A percentile compares a stretch with the other conserved stretches of the same genome.
Evolutionary conservation across 2,888 invertebrate genomes (phyloP).

Genomic region (Xylophagus ater): DNA sequence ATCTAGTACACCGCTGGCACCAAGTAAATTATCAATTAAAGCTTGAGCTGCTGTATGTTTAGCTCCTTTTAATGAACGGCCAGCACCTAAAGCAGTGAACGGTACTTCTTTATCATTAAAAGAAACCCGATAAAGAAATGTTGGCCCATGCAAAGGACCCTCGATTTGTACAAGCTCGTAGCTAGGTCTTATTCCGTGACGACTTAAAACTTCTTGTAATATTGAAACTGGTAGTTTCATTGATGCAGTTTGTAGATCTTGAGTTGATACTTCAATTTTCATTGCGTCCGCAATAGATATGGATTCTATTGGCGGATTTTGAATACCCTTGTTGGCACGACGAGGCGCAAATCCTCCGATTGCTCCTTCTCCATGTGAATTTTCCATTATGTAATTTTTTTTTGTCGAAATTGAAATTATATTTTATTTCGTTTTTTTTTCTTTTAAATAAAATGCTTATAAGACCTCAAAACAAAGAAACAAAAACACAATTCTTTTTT

Average conservation of each 20-base stretch:
- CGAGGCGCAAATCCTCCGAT: constrained; percentile 9
- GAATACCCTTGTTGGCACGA: background rate
- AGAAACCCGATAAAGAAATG: constrained; percentile 89
- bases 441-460: no score
- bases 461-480: no score
- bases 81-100: constrained; percentile 70
- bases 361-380: constrained; percentile 3
- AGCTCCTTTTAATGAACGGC: constrained; percentile 93
- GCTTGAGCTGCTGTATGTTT: constrained; percentile 93
- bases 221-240: constrained; percentile 89
- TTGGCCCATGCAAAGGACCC: constrained; percentile 93
- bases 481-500: no score
- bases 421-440: no score
- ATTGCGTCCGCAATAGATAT: constrained; percentile 7
- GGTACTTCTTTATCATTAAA: constrained; percentile 64
- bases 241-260: constrained; percentile 66
- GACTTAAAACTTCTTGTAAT: constrained; percentile 82
- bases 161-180: constrained; percentile 93
- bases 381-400: constrained; percentile 9
- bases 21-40: constrained; percentile 71
- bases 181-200: constrained; percentile 85
- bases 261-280: constrained; percentile 14
- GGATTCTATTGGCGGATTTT: constrained; percentile 1
- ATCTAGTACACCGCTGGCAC: constrained; percentile 58
- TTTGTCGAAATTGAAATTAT: no score